Evolutionary conservation across 2,797 vertebrate genomes (phyloP).

Genomic region (Megalops cyprinoides): DNA sequence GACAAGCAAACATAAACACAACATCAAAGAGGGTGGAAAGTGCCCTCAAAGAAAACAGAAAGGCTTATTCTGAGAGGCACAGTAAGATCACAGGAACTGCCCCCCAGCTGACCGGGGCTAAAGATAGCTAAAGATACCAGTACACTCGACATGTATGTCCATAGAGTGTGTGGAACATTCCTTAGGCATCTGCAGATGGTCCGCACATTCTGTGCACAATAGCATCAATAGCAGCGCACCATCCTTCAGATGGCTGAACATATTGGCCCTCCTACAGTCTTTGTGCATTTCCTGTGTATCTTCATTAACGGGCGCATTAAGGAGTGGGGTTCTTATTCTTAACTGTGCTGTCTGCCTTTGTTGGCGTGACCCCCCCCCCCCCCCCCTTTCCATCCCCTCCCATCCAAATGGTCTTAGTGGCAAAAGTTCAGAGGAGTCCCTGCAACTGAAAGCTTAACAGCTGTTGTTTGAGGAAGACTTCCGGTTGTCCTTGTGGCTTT

Average conservation of each 20-base stretch:
- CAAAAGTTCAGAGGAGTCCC: too few species aligned
- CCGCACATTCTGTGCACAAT: constrained; percentile 34
- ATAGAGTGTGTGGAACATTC: constrained; percentile 69
- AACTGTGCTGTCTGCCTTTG: background rate
- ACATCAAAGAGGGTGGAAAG: constrained; percentile 55
- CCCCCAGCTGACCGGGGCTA: constrained; percentile 51
- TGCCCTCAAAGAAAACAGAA: constrained; percentile 66
- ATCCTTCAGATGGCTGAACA: background rate
- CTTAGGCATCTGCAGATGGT: constrained; percentile 68
- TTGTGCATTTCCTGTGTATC: background rate
- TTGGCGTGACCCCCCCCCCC: background rate
- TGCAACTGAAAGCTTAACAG: background rate
- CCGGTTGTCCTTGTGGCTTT: background rate
- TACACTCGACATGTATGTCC: constrained; percentile 75
- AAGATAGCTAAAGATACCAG: constrained; percentile 71
- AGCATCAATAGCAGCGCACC: background rate
- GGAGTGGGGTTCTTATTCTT: background rate
- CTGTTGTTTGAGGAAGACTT: constrained; percentile 6
- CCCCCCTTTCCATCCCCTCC: background rate
- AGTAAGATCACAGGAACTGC: constrained; percentile 70
- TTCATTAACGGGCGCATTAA: background rate
- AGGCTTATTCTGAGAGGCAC: constrained; percentile 63
- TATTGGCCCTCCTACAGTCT: background rate
- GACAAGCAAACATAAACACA: constrained; percentile 64
- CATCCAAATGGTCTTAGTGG: background rate